These are phyloP conservation scores for Rhinopithecus roxellana DNA, from an alignment of 2,113 vertebrate species.

Conservation along the genomic window DNA sequence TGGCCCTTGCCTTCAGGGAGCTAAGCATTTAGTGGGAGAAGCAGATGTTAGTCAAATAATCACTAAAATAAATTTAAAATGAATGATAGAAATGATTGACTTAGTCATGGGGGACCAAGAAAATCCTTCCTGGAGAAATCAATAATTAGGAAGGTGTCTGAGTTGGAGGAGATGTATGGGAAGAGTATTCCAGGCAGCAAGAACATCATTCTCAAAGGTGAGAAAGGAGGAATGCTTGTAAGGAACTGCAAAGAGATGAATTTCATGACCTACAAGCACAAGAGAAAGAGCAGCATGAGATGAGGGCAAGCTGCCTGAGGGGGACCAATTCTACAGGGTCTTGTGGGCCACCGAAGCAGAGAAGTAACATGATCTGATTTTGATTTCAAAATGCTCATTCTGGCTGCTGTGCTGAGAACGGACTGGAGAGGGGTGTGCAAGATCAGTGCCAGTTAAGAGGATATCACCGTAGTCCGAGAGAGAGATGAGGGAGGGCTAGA, in stretches of 20 bases:
- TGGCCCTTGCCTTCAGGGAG: neutral
- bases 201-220: neutral
- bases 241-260: neutral
- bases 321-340: neutral
- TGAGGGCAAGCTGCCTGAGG: neutral
- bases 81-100: constrained; percentile 17
- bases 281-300: neutral
- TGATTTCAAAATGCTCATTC: constrained; percentile 29
- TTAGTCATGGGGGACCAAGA: neutral
- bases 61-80: constrained; percentile 21
- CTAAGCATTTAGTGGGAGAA: constrained; percentile 21
- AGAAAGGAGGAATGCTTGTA: neutral
- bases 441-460: neutral
- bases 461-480: neutral
- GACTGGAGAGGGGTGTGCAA: neutral
- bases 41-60: constrained; percentile 46
- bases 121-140: constrained; percentile 41
- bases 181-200: neutral
- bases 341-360: neutral
- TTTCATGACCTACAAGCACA: neutral
- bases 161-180: neutral
- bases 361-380: constrained; percentile 38
- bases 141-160: neutral
- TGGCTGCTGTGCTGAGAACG: neutral
- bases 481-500: neutral